Evolutionary conservation across 2,888 invertebrate species (phyloP).

Genomic region (Leucoma salicis): DNA sequence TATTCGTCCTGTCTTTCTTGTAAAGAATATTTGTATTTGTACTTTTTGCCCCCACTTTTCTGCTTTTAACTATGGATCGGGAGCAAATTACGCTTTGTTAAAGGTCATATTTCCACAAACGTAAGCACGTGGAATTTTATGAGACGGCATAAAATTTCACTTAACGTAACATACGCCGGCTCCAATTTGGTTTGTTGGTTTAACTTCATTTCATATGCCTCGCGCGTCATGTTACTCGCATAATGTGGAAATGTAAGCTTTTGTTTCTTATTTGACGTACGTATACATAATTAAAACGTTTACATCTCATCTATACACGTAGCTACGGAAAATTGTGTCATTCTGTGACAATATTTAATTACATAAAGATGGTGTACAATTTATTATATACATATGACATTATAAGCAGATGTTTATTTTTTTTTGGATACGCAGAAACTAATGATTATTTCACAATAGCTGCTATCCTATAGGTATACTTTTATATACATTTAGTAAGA

Average conservation of each 20-base stretch:
- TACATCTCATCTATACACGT: slow-evolving; percentile 18
- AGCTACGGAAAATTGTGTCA: slow-evolving; percentile 4
- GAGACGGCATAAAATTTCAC: slow-evolving; percentile 67
- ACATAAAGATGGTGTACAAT: too few relatives aligned
- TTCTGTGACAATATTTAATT: neutral
- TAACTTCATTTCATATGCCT: slow-evolving; percentile 56
- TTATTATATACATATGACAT: too few relatives aligned
- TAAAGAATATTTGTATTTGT: too few relatives aligned
- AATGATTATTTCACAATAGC: too few relatives aligned
- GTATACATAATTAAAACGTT: slow-evolving; percentile 36
- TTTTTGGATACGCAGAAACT: too few relatives aligned
- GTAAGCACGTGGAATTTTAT: slow-evolving; percentile 58
- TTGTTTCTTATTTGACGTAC: slow-evolving; percentile 50
- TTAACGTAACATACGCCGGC: slow-evolving; percentile 51
- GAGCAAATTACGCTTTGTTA: slow-evolving; percentile 18
- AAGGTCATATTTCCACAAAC: slow-evolving; percentile 20
- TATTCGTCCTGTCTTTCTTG: too few relatives aligned
- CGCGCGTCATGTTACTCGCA: slow-evolving; percentile 43
- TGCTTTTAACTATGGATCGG: slow-evolving; percentile 9
- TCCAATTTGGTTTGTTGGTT: slow-evolving; percentile 57
- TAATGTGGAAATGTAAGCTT: slow-evolving; percentile 50
- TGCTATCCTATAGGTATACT: too few relatives aligned
- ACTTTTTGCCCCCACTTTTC: neutral
- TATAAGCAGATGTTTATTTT: too few relatives aligned
- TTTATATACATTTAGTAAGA: too few relatives aligned